Evolutionary conservation across 2,113 vertebrate species (phyloP), one percentile per base, ranked within the genome.

Genomic region (Rhipidura dahli): DNA sequence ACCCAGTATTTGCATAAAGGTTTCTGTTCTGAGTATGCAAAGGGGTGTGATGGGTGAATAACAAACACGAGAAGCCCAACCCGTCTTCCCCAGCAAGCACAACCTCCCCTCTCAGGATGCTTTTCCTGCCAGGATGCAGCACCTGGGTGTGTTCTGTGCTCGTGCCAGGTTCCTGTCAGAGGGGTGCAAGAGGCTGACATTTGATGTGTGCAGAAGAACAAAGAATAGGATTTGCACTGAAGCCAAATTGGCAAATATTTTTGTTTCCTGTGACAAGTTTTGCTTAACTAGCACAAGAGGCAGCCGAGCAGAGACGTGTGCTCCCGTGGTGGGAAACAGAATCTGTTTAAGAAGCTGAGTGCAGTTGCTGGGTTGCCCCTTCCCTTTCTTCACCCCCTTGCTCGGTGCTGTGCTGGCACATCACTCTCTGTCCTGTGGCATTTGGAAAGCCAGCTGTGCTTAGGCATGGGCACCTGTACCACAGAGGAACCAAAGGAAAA

Each of bases 231-330:
- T 93, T 86, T 72, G 83, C 1, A 0, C 72, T 84, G 42, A 87
- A 93, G 83, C 69, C 80, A 96, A 96, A 70, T 24, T 59, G 65
- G 91, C 76, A 90, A 91, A 63, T 95, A 27, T 53, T 90, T 91
- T 83, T 83, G 37, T 93, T 94, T 83, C 50, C 51, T 70, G 33
- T 68, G 73, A 47, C n/a, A 40, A 82, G 24, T 75, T 81, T 92
- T 94, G 61, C 72, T 94, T 66, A 94, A 87, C 44, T 65, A 66
- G 50, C 40, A 22, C 28, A 26, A 69, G 78, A 83, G 47, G 39
- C 83, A 89, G 76, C 24, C 27, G 2, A 50, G 82, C 47, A 73
- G 75, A 88, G 42, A 60, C 47, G 23, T 11, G 35, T 82, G 37
- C 64, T 83, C 56, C 57, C 70, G 5, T 15, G 66, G 53, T 8